Base-by-base conservation (phyloP, 2,888 invertebrate genomes). In the Protodeltote pygarga region DNA sequence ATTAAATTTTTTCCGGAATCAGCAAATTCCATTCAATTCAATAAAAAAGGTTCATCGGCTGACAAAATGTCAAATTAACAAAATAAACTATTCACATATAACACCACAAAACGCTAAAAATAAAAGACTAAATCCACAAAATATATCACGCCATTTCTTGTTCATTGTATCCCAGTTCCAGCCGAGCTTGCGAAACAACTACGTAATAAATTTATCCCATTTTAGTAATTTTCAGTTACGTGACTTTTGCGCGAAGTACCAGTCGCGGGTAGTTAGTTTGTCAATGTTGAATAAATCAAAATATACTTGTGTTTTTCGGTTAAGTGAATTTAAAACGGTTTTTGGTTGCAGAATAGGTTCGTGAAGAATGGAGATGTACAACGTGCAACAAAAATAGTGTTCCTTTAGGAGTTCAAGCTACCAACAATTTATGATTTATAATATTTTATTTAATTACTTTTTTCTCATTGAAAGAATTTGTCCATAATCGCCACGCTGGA, bases 211-310 rank as follows among this genome's bases (percentile, higher is more conserved):
- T 54, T 54, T 19, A 16, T 28, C 48, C 32, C 40, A 57, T 50
- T 49, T 51, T 16, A 39, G 37, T 47, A 32, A 61, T 60, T 55
- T 44, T 11, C 47, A 45, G 23, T 9, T 42, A 51, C 57, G 51
- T 45, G 57, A 31, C 38, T 34, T 42, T 54, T 41, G 14, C 21
- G 14, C 10, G 5, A 35, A 19, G n/a, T n/a, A n/a, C n/a, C n/a
- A n/a, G n/a, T n/a, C 25, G 5, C 32, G 24, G 16, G 16, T 10
- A 2, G n/a, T 10, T n/a, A 35, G 14, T 47, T 48, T 41, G 28
- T 54, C 25, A 38, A 34, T 34, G 21, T 41, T 38, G 27, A 41
- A 45, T 46, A 28, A 42, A 60, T 29, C 37, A 50, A 44, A 55
- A 15, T 31, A 13, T 23, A 13, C 5, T 8, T 23, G 11, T 35